Evolutionary conservation across 37 sponge, comb jelly and placozoan genomes (phyloP).

Genomic region (Bolinopsis microptera): DNA sequence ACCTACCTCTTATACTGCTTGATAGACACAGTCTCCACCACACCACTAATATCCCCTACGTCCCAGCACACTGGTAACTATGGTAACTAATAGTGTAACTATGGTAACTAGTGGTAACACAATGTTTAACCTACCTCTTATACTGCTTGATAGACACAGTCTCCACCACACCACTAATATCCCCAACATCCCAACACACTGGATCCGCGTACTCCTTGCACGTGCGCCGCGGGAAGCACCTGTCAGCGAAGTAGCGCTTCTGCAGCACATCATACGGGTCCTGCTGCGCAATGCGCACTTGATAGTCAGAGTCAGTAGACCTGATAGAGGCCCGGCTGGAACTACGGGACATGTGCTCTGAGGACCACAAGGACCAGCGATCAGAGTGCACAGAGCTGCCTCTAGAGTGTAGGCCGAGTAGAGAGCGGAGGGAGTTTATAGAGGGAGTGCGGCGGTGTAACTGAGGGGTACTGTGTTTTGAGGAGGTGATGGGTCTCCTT

Average conservation of each 20-base stretch:
- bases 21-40: not conserved
- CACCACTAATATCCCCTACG: not conserved
- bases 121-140: conserved; percentile 16
- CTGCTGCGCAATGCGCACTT: not conserved
- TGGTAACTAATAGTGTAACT: too few relatives aligned
- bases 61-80: not conserved
- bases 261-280: conserved; percentile 13
- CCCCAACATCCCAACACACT: not conserved
- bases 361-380: not conserved
- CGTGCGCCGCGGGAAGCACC: conserved; percentile 4
- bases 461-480: not conserved
- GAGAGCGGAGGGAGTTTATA: not conserved
- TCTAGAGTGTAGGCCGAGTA: not conserved
- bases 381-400: not conserved
- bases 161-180: not conserved
- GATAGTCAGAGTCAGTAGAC: not conserved
- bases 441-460: not conserved
- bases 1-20: not conserved
- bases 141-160: not conserved
- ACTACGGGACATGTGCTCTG: not conserved
- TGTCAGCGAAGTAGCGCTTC: not conserved
- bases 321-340: not conserved
- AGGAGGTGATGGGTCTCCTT: not conserved
- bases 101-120: too few relatives aligned
- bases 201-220: not conserved